Conservation (phyloP, 2,888 invertebrate genomes). For the Yponomeuta malinellus region DNA sequence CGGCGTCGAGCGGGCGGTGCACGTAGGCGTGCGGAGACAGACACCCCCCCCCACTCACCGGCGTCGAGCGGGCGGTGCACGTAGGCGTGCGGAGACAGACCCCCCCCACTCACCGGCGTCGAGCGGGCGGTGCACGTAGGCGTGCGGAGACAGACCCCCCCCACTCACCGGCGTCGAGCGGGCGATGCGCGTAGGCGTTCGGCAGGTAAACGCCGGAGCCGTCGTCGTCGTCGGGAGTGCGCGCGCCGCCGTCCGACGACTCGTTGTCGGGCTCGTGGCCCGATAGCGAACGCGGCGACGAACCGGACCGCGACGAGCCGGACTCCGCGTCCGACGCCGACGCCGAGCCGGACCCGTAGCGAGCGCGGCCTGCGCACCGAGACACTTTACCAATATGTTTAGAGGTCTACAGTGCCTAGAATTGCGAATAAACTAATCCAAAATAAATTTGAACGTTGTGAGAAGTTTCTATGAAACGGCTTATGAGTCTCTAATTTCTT, state of each 20-base stretch:
- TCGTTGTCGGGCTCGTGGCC: constrained; percentile 86
- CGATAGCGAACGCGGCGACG: constrained; percentile 82
- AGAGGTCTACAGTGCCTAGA: too few relatives aligned
- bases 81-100: constrained; percentile 57
- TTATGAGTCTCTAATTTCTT: too few relatives aligned
- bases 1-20: constrained; percentile 26
- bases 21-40: constrained; percentile 74
- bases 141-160: constrained; percentile 56
- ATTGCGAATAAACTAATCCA: too few relatives aligned
- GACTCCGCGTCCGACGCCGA: constrained; percentile 77
- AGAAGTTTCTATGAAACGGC: too few relatives aligned
- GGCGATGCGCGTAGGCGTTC: constrained; percentile 72
- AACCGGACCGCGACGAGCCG: constrained; percentile 77
- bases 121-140: constrained; percentile 59
- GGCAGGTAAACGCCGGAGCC: constrained; percentile 78
- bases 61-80: constrained; percentile 31
- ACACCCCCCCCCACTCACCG: not conserved
- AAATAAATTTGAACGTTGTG: too few relatives aligned
- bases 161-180: not conserved
- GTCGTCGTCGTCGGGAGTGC: constrained; percentile 81
- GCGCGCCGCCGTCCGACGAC: constrained; percentile 83
- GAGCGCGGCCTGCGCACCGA: constrained; percentile 75
- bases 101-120: not conserved
- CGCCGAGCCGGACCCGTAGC: constrained; percentile 81
- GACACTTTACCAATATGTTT: too few relatives aligned